These are phyloP conservation scores for Psilopogon haemacephalus DNA, from an alignment of 2,113 vertebrate species.

Conservation along the genomic window DNA sequence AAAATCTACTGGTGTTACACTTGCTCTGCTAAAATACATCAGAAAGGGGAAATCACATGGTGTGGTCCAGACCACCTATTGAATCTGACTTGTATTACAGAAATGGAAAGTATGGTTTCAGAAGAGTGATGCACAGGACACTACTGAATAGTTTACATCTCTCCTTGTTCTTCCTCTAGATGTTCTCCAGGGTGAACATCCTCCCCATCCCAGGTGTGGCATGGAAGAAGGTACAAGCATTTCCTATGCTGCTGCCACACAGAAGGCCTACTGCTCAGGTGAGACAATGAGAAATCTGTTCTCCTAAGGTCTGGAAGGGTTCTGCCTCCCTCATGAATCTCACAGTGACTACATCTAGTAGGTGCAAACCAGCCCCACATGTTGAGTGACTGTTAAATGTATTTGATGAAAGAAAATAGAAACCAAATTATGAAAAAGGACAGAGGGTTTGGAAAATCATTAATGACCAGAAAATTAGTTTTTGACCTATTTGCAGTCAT, in stretches of 20 bases:
- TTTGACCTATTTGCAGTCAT: conserved; percentile 80
- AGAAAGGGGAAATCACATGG: neutral
- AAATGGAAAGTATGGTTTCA: neutral
- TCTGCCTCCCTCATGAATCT: neutral
- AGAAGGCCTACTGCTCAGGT: neutral
- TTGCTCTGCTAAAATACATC: neutral
- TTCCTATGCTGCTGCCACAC: neutral
- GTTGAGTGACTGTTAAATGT: conserved; percentile 25
- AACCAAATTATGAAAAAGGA: conserved; percentile 55
- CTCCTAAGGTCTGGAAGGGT: neutral
- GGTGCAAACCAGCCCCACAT: conserved; percentile 41
- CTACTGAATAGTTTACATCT: neutral
- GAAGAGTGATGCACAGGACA: neutral
- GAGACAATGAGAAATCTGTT: neutral
- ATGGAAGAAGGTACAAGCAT: neutral
- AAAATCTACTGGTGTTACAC: neutral
- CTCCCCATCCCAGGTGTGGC: neutral
- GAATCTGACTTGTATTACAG: neutral
- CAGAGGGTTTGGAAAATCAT: conserved; percentile 68
- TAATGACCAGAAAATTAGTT: conserved; percentile 77
- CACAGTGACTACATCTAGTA: conserved; percentile 19
- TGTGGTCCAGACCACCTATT: neutral
- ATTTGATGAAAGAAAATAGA: conserved; percentile 29
- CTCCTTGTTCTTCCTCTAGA: neutral
- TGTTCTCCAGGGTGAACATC: neutral